Percentiles rank a stretch among this genome's conserved stretches.
These are phyloP conservation scores for Pollenia labialis DNA, from an alignment of 2,888 invertebrate species.

Conservation along the genomic window DNA sequence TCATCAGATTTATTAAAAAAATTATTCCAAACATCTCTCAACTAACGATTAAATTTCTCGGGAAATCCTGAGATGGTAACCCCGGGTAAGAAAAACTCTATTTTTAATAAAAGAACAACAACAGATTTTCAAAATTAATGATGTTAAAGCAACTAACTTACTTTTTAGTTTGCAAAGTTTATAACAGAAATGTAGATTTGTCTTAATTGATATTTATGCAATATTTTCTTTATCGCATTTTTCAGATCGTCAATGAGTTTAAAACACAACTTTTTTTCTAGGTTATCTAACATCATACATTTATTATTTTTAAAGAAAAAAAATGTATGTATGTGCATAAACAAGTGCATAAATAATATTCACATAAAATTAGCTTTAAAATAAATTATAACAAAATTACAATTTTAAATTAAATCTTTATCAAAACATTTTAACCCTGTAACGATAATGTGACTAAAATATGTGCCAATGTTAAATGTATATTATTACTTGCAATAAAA, in stretches of 20 bases:
- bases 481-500: too few relatives aligned
- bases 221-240: conserved; percentile 22
- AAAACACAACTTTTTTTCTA: background rate
- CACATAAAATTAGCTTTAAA: background rate
- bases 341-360: too few relatives aligned
- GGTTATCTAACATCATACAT: conserved; percentile 5
- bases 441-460: background rate
- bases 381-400: background rate
- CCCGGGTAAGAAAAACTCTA: too few relatives aligned
- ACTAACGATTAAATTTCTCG: too few relatives aligned
- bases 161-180: background rate
- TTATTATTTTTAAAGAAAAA: background rate
- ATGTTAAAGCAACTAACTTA: conserved; percentile 15
- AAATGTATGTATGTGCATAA: background rate
- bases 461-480: too few relatives aligned
- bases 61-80: too few relatives aligned
- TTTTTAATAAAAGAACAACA: too few relatives aligned
- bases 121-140: background rate
- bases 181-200: conserved; percentile 6
- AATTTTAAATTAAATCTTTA: background rate
- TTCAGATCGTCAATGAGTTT: background rate
- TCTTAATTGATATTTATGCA: conserved; percentile 39
- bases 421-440: background rate
- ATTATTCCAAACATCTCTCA: too few relatives aligned
- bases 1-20: too few relatives aligned